Evolutionary conservation across 1,140 invertebrate species (phyloP), one percentile per base, ranked within the genome.

Genomic region (Brachionus manjavacas): DNA sequence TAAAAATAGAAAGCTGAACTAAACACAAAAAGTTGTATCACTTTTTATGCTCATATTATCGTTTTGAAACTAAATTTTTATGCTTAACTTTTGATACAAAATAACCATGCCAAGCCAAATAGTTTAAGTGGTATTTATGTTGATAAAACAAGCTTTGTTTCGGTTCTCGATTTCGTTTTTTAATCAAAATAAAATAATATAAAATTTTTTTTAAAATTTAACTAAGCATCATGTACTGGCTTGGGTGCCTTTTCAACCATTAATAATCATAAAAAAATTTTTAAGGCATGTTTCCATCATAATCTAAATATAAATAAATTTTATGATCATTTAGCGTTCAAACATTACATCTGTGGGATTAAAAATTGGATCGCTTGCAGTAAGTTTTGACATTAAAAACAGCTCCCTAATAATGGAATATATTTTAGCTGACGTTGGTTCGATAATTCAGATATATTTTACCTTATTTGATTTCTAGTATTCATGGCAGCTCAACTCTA

Each of bases 1-100:
- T 70, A 35, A 70, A 70, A 70, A 39, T 60, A 60, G 52, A 60
- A 60, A 60, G 52, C 16, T 60, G 52, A 60, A 60, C 52, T 60
- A 60, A 60, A 60, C 52, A 52, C 14, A 60, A 60, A 20, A 60
- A 20, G 16, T 60, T 60, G 52, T 60, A 60, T 60, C 52, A 60
- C 52, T 60, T 60, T 60, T 60, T 20, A 23, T 60, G 52, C 52
- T 60, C 52, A 23, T 60, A 23, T 60, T 60, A 60, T 60, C 52
- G 20, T 60, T 60, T 20, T 25, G 52, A 60, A 60, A 23, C n/a
- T 60, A 20, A 60, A 60, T 60, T 60, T 60, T 60, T 9, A 6
- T 20, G 16, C 52, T 20, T 60, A 60, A 20, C 52, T 20, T 60
- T 60, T 60, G 52, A 60, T 60, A 60, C 52, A 60, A 60, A 60